Conservation (phyloP, 2,888 invertebrate species). For the Eledona agricola region DNA sequence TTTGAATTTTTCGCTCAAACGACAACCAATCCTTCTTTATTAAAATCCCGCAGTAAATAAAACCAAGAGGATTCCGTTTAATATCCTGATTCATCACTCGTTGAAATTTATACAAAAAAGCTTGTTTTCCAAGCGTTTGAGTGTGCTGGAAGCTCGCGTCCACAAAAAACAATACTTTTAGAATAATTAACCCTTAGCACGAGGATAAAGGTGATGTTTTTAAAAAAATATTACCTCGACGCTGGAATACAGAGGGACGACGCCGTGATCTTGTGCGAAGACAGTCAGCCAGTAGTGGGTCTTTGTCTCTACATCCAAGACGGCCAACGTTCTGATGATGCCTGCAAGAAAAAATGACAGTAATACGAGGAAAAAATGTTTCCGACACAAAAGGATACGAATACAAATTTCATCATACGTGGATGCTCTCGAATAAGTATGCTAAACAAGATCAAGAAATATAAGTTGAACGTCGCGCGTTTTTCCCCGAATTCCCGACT, state of each 20-base stretch:
- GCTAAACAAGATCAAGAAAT: conserved; percentile 33
- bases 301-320: conserved; percentile 89
- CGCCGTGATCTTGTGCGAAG: conserved; percentile 91
- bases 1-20: neutral
- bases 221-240: conserved; percentile 72
- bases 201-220: conserved; percentile 21
- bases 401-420: conserved; percentile 30
- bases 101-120: conserved; percentile 25
- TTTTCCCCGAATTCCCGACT: conserved; percentile 13
- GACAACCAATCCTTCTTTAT: conserved; percentile 18
- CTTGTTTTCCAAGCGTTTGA: no score
- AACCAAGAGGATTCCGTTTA: no score
- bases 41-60: conserved; percentile 23
- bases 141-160: no score
- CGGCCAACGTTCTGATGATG: conserved; percentile 81
- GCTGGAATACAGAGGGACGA: conserved; percentile 84
- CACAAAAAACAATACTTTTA: conserved; percentile 29
- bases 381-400: neutral
- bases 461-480: conserved; percentile 18
- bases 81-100: neutral
- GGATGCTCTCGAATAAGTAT: conserved; percentile 26
- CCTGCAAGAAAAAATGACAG: conserved; percentile 67
- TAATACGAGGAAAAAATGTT: conserved; percentile 1
- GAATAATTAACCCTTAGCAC: conserved; percentile 33
- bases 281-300: conserved; percentile 93